Evolutionary conservation across 2,888 invertebrate species (phyloP), one percentile per base, ranked within the genome.

Genomic region (Aquatica leii): DNA sequence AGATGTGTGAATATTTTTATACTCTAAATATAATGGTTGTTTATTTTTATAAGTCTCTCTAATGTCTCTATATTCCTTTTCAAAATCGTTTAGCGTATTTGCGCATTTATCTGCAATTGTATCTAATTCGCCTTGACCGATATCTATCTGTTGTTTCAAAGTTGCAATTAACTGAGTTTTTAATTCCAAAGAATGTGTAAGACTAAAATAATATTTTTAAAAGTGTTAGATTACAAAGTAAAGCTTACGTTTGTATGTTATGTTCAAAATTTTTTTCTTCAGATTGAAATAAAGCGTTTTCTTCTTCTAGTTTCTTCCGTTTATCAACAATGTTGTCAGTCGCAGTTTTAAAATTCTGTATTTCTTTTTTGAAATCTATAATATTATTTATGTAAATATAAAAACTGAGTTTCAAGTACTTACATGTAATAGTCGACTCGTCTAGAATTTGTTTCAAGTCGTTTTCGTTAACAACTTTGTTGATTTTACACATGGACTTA

Each of bases 11-110:
- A 34, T 14, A 11, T 58, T 17, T 15, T 51, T 43, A 11, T 18
- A 5, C 12, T 52, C 31, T 20, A 31, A 34, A 14, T 31, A 52
- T 12, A 43, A 8, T 6, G 59, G 59, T 43, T 51, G 40, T 11
- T 52, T 9, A 12, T 8, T 12, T 35, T 59, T 52, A 14, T 40
- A 51, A 2, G 20, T 6, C 8, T 9, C 14, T 34, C 20, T 46
- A 6, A 21, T 15, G 14, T 59, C 1, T 14, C 52, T 41, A 40
- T 52, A 59, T 35, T 59, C 18, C 11, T 46, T 31, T 9, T 20
- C 1, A 37, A 20, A 52, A 12, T 21, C 24, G 4, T 52, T 52
- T 11, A 43, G 17, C 6, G 15, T 34, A 9, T n/a, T 46, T 18
- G 52, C 9, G 9, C n/a, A 34, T 20, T 20, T 6, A 2, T 9